Evolutionary conservation across 2,888 invertebrate genomes (phyloP).

Genomic region (Callinectes sapidus): DNA sequence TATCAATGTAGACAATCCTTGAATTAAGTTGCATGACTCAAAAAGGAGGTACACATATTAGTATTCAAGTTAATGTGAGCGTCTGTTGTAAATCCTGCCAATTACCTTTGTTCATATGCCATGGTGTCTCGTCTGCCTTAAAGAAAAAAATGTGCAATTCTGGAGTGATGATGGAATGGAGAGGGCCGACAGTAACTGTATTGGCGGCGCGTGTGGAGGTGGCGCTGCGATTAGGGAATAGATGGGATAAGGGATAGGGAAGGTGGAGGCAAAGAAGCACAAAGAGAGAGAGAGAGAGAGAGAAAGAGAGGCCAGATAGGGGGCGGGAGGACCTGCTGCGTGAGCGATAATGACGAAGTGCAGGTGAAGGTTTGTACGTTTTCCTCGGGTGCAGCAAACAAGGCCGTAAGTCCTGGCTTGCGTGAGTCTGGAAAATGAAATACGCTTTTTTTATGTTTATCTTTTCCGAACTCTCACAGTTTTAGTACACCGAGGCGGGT

Average conservation of each 20-base stretch:
- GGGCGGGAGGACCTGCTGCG: constrained; percentile 18
- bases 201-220: not conserved
- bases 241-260: not conserved
- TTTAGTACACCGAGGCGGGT: constrained; percentile 30
- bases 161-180: not conserved
- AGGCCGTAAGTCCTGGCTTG: constrained; percentile 33
- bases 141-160: too few relatives aligned
- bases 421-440: constrained; percentile 40
- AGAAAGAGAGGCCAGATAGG: constrained; percentile 25
- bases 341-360: constrained; percentile 37
- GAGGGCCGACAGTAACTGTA: not conserved
- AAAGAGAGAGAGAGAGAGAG: too few relatives aligned
- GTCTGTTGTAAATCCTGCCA: not conserved
- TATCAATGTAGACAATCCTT: not conserved
- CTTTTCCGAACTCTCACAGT: constrained; percentile 38
- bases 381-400: constrained; percentile 35
- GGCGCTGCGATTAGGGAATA: not conserved
- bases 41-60: not conserved
- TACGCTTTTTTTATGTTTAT: constrained; percentile 32
- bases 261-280: not conserved
- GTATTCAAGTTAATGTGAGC: not conserved
- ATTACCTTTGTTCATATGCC: not conserved
- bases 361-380: constrained; percentile 15
- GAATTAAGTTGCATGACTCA: not conserved
- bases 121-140: not conserved